phyloP scores from a whole-genome alignment of 2,113 vertebrate genomes.

The Phyllostomus hastatus region DNA sequence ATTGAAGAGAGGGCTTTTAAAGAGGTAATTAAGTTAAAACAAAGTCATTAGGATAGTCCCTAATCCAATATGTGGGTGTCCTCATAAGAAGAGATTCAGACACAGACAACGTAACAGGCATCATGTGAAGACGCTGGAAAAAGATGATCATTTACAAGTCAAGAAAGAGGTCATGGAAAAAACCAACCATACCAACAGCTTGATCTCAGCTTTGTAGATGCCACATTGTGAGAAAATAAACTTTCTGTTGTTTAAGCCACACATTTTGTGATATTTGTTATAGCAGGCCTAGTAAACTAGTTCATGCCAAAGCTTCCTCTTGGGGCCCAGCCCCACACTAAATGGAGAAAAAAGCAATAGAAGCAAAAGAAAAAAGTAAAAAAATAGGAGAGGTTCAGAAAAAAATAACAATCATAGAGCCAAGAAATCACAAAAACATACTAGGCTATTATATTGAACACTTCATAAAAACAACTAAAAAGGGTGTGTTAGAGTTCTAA shows the following conservation, averaged over 20 bases:
- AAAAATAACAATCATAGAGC: background rate
- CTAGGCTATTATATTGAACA: background rate
- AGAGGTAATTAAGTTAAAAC: background rate
- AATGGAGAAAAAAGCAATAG: background rate
- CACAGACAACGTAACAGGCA: too few species aligned
- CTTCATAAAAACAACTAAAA: background rate
- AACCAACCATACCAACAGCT: too few species aligned
- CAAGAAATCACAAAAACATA: background rate
- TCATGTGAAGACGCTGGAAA: too few species aligned
- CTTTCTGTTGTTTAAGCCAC: too few species aligned
- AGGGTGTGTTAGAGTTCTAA: background rate
- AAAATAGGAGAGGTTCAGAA: background rate
- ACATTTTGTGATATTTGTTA: background rate
- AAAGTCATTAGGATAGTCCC: background rate
- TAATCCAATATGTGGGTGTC: too few species aligned
- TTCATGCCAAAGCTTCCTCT: background rate
- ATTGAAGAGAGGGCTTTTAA: background rate
- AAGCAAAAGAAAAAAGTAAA: background rate
- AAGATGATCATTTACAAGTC: too few species aligned
- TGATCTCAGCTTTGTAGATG: too few species aligned
- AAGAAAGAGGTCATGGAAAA: too few species aligned
- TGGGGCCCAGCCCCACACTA: background rate
- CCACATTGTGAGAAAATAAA: too few species aligned
- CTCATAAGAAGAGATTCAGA: too few species aligned
- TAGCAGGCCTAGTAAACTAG: background rate